phyloP scores from a whole-genome alignment of 2,113 vertebrate species.

The Dipodomys spectabilis region DNA sequence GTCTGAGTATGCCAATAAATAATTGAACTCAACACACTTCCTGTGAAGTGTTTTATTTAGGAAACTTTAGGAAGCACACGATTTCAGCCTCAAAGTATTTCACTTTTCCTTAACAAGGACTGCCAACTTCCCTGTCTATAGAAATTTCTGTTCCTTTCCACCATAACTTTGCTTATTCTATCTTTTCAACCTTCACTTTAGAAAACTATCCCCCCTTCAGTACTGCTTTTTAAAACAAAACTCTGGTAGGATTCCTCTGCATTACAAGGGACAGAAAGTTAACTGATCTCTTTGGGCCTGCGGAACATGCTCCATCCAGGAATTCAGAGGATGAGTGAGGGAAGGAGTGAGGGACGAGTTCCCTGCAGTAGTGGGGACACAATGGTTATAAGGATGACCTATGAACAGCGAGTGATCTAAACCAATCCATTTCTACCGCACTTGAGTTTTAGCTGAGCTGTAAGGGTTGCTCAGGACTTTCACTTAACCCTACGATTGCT shows the following conservation, averaged over 20 bases:
- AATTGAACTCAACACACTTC: not conserved
- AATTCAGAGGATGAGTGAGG: not conserved
- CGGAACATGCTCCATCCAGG: not conserved
- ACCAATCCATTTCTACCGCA: not conserved
- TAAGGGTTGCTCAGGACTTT: not conserved
- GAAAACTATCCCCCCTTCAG: not conserved
- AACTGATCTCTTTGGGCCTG: not conserved
- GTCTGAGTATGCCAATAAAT: not conserved
- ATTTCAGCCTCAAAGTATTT: not conserved
- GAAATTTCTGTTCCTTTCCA: not conserved
- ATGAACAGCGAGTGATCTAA: not conserved
- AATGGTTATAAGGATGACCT: not conserved
- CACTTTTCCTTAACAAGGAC: not conserved
- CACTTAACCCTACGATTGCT: not conserved
- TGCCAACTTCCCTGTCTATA: not conserved
- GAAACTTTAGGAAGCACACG: not conserved
- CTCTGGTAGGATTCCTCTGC: not conserved
- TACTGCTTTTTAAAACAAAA: not conserved
- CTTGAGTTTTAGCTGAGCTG: not conserved
- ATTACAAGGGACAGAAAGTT: not conserved
- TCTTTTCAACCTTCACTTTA: not conserved
- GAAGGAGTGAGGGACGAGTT: not conserved
- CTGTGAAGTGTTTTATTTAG: not conserved
- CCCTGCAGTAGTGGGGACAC: not conserved
- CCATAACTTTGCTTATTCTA: not conserved